Base-by-base conservation (phyloP, 1,140 invertebrate species). In the Aradophagus sp. region DNA sequence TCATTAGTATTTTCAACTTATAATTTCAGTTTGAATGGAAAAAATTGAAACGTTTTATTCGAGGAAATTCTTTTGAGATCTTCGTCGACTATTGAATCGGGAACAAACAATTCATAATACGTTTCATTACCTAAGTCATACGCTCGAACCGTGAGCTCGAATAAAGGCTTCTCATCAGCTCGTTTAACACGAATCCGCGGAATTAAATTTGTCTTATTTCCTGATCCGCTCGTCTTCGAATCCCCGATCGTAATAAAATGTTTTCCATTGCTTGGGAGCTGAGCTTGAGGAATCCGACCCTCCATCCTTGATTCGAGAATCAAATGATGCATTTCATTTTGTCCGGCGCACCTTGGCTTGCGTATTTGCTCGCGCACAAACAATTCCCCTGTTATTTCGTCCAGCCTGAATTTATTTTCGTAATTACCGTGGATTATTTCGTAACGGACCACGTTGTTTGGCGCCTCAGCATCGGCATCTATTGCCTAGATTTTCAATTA, bases 361-460 rank as follows among this genome's bases (percentile, higher is more conserved):
- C 42, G 75, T 36, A 74, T 59, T 23, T 47, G 42, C 12, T 74
- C 73, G 19, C 38, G 63, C 31, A 90, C 74, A 11, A 80, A 85
- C 39, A 89, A 73, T 80, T 90, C 89, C 80, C 95, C 95, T 59
- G 92, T 93, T 29, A 90, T 87, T 77, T 91, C 89, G 79, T 95
- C 89, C 26, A 98, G 87, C 15, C 87, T 79, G 83, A 96, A 96
- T 80, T 93, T 92, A 67, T 93, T 91, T 56, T 91, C 91, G 76
- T 89, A 91, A 80, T 94, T 94, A 10, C 92, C 92, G 52, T 91
- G 89, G 67, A 94, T 89, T 29, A 96, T 87, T 86, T 95, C 93
- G 82, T 96, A 96, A 74, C 91, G 89, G 8, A 97, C 89, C 76
- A 91, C 87, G 81, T 95, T 96, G 83, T 97, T 97, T 2, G 94